phyloP scores from a whole-genome alignment of 2,113 vertebrate species.

The Sturnus vulgaris region DNA sequence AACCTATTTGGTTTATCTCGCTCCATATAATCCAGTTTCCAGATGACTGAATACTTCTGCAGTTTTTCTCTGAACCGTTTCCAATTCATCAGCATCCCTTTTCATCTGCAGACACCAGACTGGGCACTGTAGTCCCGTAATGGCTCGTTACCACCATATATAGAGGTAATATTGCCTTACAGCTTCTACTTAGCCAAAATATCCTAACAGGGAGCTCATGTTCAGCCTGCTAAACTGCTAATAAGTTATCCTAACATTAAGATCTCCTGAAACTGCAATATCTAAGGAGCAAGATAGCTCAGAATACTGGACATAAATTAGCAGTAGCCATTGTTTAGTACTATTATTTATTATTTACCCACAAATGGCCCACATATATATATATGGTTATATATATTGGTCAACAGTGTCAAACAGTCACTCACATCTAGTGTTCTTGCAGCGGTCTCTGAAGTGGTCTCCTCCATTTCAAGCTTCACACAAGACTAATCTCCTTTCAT shows the following conservation, averaged over 20 bases:
- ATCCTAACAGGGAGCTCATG: not conserved
- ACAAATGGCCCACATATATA: not conserved
- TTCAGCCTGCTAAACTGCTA: not conserved
- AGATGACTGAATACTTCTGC: not conserved
- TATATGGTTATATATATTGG: no score
- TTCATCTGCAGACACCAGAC: not conserved
- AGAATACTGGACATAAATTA: not conserved
- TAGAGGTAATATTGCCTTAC: not conserved
- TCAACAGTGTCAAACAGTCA: not conserved
- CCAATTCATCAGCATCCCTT: not conserved
- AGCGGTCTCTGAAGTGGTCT: not conserved
- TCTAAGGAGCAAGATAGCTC: not conserved
- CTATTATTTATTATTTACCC: not conserved
- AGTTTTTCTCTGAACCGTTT: not conserved
- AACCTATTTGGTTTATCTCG: not conserved
- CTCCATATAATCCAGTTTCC: not conserved
- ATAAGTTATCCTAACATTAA: not conserved
- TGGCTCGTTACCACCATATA: not conserved
- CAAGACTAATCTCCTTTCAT: not conserved
- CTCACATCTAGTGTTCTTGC: accelerated
- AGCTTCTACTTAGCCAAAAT: not conserved
- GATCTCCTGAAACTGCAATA: not conserved
- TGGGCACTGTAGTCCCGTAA: not conserved
- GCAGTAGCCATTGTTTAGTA: not conserved
- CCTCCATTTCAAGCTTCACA: not conserved